Evolutionary conservation across 92 coral and sea anemone species (phyloP).

Genomic region (Palythoa grandiflora): DNA sequence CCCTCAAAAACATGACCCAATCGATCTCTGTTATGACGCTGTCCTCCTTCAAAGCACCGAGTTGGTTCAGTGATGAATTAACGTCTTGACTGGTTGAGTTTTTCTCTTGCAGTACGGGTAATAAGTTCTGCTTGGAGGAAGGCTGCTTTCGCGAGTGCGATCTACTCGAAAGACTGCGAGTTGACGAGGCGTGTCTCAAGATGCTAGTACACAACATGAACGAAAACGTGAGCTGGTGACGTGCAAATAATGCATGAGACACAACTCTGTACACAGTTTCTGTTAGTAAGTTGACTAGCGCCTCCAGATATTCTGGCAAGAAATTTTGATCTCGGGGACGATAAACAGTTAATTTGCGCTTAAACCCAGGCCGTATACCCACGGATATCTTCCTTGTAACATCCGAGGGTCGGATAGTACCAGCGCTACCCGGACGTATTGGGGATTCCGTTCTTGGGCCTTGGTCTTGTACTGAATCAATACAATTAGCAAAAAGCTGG

Average conservation of each 20-base stretch:
- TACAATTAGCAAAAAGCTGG: constrained; percentile 80
- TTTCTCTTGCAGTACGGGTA: not conserved
- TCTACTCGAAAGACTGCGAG: not conserved
- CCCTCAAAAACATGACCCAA: constrained; percentile 92
- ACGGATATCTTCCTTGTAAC: constrained; percentile 57
- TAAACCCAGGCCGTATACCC: constrained; percentile 68
- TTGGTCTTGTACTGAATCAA: constrained; percentile 71
- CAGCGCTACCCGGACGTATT: constrained; percentile 90
- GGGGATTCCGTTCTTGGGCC: constrained; percentile 74
- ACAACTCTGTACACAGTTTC: constrained; percentile 93
- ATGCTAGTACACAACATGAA: constrained; percentile 89
- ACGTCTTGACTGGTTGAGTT: not conserved
- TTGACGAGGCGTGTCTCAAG: constrained; percentile 65
- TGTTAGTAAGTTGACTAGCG: constrained; percentile 81
- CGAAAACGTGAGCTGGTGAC: constrained; percentile 89
- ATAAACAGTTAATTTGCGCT: constrained; percentile 61
- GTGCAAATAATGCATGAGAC: constrained; percentile 88
- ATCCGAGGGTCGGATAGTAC: constrained; percentile 85
- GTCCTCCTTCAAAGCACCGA: constrained; percentile 12
- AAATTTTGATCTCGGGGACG: constrained; percentile 69
- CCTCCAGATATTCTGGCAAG: constrained; percentile 82
- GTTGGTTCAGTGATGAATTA: not conserved
- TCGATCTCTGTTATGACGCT: constrained; percentile 71
- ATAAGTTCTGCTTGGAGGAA: not conserved
- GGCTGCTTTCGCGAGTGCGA: not conserved